These are phyloP conservation scores for Sebastes matsubarae DNA, from an alignment of 2,797 vertebrate species.

Conservation along the genomic window DNA sequence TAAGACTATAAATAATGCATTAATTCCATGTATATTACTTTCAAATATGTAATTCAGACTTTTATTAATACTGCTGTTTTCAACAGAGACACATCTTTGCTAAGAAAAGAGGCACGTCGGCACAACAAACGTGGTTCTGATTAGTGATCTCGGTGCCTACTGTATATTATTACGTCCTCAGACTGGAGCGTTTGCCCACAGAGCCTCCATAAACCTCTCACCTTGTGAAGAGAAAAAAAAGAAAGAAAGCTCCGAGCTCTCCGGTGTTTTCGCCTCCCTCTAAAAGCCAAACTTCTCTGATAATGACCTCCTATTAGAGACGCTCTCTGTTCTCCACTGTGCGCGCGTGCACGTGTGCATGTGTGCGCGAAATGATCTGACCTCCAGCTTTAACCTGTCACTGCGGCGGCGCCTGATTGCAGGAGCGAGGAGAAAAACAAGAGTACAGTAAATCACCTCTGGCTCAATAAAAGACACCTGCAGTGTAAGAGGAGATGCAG, in stretches of 20 bases:
- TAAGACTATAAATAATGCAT: slow-evolving; percentile 5
- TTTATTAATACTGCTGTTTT: slow-evolving; percentile 10
- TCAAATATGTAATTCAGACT: neutral
- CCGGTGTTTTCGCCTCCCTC: slow-evolving; percentile 25
- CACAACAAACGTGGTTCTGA: slow-evolving; percentile 49
- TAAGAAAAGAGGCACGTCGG: neutral
- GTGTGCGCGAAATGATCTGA: slow-evolving; percentile 56
- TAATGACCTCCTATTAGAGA: slow-evolving; percentile 76
- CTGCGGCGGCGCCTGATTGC: slow-evolving; percentile 72
- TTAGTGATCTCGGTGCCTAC: slow-evolving; percentile 48
- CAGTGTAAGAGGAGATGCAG: slow-evolving; percentile 76
- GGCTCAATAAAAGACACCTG: slow-evolving; percentile 85
- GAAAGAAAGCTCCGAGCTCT: slow-evolving; percentile 29
- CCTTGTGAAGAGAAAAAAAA: slow-evolving; percentile 44
- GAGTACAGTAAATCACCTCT: slow-evolving; percentile 78
- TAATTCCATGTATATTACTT: neutral
- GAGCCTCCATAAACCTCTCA: slow-evolving; percentile 64
- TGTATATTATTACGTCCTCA: slow-evolving; percentile 61
- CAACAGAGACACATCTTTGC: neutral
- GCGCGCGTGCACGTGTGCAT: slow-evolving; percentile 21
- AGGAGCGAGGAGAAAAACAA: slow-evolving; percentile 53
- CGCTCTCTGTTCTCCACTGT: slow-evolving; percentile 25
- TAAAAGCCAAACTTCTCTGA: slow-evolving; percentile 55
- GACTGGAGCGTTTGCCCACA: slow-evolving; percentile 37
- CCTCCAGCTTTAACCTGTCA: slow-evolving; percentile 82